phyloP scores from a whole-genome alignment of 2,888 invertebrate species.

The Caenorhabditis drosophilae region DNA sequence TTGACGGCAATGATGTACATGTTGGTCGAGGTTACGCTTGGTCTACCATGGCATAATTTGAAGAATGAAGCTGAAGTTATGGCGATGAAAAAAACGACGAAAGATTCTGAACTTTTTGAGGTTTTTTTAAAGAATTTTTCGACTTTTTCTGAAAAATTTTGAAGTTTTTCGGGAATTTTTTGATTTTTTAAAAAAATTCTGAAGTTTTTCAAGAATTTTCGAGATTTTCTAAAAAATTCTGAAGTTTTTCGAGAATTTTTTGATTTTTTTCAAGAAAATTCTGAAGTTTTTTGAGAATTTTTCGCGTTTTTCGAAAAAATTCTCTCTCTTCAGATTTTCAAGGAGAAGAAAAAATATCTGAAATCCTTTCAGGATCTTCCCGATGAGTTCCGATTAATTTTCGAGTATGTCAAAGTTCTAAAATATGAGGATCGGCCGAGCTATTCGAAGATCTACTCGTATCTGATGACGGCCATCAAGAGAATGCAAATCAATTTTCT shows the following conservation, averaged over 20 bases:
- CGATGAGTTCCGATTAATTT: slow-evolving; percentile 25
- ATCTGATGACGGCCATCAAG: slow-evolving; percentile 30
- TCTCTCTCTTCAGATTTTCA: too few species aligned
- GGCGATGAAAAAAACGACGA: slow-evolving; percentile 28
- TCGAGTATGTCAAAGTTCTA: slow-evolving; percentile 28
- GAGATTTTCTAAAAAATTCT: too few species aligned
- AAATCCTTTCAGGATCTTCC: slow-evolving; percentile 17
- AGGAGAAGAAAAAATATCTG: too few species aligned
- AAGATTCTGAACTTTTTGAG: slow-evolving; percentile 24
- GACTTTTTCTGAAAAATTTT: neutral
- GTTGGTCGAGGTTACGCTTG: slow-evolving; percentile 23
- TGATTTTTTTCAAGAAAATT: too few species aligned
- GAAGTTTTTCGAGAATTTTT: too few species aligned
- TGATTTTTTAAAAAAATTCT: too few species aligned
- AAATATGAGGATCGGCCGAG: slow-evolving; percentile 21
- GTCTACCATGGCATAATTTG: slow-evolving; percentile 28
- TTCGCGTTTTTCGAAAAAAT: too few species aligned
- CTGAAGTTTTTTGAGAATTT: too few species aligned
- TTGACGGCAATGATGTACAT: slow-evolving; percentile 34
- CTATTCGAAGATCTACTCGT: slow-evolving; percentile 29
- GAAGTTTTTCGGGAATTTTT: neutral
- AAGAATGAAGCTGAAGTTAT: slow-evolving; percentile 32
- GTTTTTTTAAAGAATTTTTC: slow-evolving; percentile 4
- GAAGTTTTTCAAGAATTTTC: too few species aligned
- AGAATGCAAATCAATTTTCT: slow-evolving; percentile 32